Percentiles rank a stretch among this genome's conserved stretches.
phyloP scores from a whole-genome alignment of 1,140 invertebrate genomes.

The Bombus vancouverensis region DNA sequence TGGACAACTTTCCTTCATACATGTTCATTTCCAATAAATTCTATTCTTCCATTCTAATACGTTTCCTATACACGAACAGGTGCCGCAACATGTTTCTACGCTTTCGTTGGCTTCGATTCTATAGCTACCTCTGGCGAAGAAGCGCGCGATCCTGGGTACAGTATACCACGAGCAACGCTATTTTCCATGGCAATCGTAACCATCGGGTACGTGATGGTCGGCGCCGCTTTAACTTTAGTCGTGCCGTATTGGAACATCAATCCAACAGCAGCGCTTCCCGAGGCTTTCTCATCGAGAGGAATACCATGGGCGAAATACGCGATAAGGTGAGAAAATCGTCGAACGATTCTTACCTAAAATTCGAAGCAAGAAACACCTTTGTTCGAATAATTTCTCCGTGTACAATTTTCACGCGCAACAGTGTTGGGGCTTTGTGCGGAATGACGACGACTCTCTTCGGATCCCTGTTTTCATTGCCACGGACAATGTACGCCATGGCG shows the following conservation, averaged over 20 bases:
- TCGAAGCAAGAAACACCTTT: neutral
- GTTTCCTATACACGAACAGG: slow-evolving; percentile 77
- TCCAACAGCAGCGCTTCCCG: slow-evolving; percentile 91
- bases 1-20: too few relatives aligned
- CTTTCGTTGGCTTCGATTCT: slow-evolving; percentile 94
- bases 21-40: neutral
- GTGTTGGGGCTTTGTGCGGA: slow-evolving; percentile 93
- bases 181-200: slow-evolving; percentile 91
- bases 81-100: slow-evolving; percentile 95
- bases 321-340: slow-evolving; percentile 81
- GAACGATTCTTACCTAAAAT: neutral
- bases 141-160: slow-evolving; percentile 89
- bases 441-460: slow-evolving; percentile 95
- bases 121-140: slow-evolving; percentile 95
- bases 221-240: slow-evolving; percentile 91
- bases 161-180: slow-evolving; percentile 92
- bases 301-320: slow-evolving; percentile 93
- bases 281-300: slow-evolving; percentile 89
- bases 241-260: slow-evolving; percentile 90
- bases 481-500: slow-evolving; percentile 95
- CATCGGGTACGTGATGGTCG: slow-evolving; percentile 91
- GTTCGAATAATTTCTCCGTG: neutral
- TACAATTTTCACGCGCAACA: slow-evolving; percentile 63
- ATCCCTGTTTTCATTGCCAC: slow-evolving; percentile 91
- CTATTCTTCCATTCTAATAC: too few relatives aligned